These are phyloP conservation scores for Monodelphis domestica DNA, from an alignment of 2,797 vertebrate species.

Conservation along the genomic window DNA sequence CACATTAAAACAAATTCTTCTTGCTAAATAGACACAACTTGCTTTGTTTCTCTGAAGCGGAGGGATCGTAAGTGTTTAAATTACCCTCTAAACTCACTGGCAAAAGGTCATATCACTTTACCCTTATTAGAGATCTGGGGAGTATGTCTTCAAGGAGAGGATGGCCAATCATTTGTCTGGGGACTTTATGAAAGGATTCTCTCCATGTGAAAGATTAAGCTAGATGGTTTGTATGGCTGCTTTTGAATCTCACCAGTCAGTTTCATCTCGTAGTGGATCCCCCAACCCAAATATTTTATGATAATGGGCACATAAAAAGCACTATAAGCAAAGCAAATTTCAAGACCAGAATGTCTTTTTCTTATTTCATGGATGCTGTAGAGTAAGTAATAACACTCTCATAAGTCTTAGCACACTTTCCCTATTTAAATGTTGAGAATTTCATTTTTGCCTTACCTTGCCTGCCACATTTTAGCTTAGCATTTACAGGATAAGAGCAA, in stretches of 20 bases:
- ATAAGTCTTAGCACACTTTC: slow-evolving; percentile 48
- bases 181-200: not conserved
- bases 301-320: not conserved
- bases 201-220: not conserved
- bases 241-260: not conserved
- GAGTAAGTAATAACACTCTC: slow-evolving; percentile 62
- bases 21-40: not conserved
- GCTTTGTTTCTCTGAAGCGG: not conserved
- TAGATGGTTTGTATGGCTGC: not conserved
- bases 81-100: not conserved
- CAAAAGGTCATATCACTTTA: not conserved
- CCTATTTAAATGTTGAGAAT: slow-evolving; percentile 55
- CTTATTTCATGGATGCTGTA: slow-evolving; percentile 9
- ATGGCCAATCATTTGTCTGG: not conserved
- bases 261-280: not conserved
- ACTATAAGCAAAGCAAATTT: slow-evolving; percentile 10
- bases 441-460: slow-evolving; percentile 49
- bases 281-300: not conserved
- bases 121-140: not conserved
- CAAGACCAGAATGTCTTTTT: slow-evolving; percentile 5
- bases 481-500: slow-evolving; percentile 22
- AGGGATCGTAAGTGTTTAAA: not conserved
- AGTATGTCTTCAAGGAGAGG: not conserved
- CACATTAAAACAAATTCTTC: not conserved
- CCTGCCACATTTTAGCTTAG: not conserved